A percentile compares a stretch with the other conserved stretches of the same genome.
Conservation (phyloP, 2,113 vertebrate genomes). For the Pao palembangensis region DNA sequence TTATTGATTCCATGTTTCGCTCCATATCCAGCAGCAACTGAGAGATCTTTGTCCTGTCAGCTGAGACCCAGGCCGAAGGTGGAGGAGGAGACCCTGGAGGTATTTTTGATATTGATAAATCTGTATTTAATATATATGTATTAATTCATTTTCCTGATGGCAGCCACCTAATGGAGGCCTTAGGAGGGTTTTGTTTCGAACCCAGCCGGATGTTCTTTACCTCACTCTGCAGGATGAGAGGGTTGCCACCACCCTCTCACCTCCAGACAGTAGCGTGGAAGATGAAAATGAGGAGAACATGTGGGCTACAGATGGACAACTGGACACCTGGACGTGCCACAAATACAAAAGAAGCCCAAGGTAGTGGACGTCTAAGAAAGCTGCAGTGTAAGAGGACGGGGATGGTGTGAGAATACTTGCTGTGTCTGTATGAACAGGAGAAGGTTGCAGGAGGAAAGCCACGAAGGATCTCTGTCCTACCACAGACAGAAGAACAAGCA, state of each 20-base stretch:
- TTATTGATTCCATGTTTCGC: not conserved
- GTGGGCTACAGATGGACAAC: conserved; percentile 1
- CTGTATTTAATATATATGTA: not conserved
- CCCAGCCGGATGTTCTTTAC: conserved; percentile 71
- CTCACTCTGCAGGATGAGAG: conserved; percentile 57
- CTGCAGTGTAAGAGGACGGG: too few relatives aligned
- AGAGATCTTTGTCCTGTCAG: conserved; percentile 38
- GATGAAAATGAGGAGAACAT: conserved; percentile 29
- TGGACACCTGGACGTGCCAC: not conserved
- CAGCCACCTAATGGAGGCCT: conserved; percentile 53
- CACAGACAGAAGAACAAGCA: conserved; percentile 69
- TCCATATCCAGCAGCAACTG: conserved; percentile 50
- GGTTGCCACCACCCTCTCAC: conserved; percentile 6
- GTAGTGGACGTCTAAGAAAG: not conserved
- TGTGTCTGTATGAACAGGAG: conserved; percentile 1
- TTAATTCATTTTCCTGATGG: not conserved
- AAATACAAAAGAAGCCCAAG: not conserved
- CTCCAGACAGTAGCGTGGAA: conserved; percentile 47
- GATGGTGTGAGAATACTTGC: not conserved
- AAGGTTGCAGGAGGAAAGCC: conserved; percentile 2
- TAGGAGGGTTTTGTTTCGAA: conserved; percentile 73
- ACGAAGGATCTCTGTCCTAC: conserved; percentile 56
- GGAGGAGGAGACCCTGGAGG: conserved; percentile 53
- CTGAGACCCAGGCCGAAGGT: conserved; percentile 21
- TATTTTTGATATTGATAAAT: conserved; percentile 11